Evolutionary conservation across 92 coral and sea anemone species (phyloP).

Genomic region (Porites divaricata): DNA sequence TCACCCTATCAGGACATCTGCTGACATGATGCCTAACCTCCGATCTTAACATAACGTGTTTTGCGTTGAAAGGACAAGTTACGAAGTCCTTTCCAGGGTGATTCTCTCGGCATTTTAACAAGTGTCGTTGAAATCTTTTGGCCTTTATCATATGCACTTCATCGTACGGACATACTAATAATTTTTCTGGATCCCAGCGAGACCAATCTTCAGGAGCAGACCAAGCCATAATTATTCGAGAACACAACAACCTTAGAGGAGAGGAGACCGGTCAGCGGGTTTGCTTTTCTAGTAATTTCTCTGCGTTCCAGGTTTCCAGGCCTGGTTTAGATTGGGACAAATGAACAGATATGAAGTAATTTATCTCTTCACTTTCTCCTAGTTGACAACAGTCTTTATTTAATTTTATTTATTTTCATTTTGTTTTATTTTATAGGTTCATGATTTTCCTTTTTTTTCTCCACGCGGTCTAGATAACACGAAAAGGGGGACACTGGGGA

Average conservation of each 20-base stretch:
- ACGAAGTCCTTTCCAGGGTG: conserved; percentile 93
- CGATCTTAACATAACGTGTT: conserved; percentile 82
- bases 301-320: neutral
- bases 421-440: too few species aligned
- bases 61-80: conserved; percentile 93
- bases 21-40: conserved; percentile 85
- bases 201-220: conserved; percentile 91
- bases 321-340: neutral
- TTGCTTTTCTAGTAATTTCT: neutral
- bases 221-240: conserved; percentile 70
- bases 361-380: too few species aligned
- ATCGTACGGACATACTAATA: conserved; percentile 78
- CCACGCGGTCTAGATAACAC: too few species aligned
- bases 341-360: too few species aligned
- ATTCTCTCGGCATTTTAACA: conserved; percentile 85
- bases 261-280: neutral
- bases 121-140: conserved; percentile 80
- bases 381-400: too few species aligned
- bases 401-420: too few species aligned
- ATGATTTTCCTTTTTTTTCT: too few species aligned
- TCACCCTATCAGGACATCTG: conserved; percentile 88
- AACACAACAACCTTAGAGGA: neutral
- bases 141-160: conserved; percentile 66
- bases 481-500: too few species aligned
- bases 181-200: conserved; percentile 89